Conservation (phyloP, 2,113 vertebrate species). For the Entelurus aequoreus region DNA sequence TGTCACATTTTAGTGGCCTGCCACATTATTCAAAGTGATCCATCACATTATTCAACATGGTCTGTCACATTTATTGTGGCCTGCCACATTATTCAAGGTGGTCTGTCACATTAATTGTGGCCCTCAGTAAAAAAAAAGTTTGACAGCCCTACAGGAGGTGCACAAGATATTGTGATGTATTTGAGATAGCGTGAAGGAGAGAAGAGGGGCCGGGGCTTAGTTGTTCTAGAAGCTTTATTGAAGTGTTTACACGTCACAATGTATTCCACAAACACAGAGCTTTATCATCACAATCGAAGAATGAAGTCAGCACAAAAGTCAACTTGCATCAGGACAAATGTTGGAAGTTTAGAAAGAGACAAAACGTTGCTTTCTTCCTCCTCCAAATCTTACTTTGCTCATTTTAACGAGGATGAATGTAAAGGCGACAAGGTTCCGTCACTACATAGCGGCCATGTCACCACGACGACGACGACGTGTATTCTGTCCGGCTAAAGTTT, state of each 20-base stretch:
- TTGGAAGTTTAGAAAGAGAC: conserved; percentile 77
- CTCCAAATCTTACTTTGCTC: conserved; percentile 24
- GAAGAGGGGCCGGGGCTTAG: conserved; percentile 27
- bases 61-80: too few species aligned
- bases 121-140: too few species aligned
- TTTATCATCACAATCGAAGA: conserved; percentile 80
- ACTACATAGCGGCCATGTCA: conserved; percentile 75
- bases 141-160: too few species aligned
- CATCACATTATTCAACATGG: too few species aligned
- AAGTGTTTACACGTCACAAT: conserved; percentile 92
- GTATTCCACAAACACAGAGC: conserved; percentile 93
- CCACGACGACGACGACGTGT: conserved; percentile 59
- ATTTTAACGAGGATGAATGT: conserved; percentile 67
- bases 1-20: too few species aligned
- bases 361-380: conserved; percentile 39
- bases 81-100: too few species aligned
- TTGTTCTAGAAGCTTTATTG: conserved; percentile 97
- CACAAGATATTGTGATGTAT: too few species aligned
- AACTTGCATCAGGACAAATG: conserved; percentile 80
- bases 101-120: too few species aligned
- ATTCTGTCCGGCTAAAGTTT: conserved; percentile 57
- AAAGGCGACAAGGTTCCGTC: conserved; percentile 64
- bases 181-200: neutral
- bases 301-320: conserved; percentile 80
- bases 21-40: too few species aligned